Conservation (phyloP, 2,888 invertebrate species). For the Epirrhoe tristata region DNA sequence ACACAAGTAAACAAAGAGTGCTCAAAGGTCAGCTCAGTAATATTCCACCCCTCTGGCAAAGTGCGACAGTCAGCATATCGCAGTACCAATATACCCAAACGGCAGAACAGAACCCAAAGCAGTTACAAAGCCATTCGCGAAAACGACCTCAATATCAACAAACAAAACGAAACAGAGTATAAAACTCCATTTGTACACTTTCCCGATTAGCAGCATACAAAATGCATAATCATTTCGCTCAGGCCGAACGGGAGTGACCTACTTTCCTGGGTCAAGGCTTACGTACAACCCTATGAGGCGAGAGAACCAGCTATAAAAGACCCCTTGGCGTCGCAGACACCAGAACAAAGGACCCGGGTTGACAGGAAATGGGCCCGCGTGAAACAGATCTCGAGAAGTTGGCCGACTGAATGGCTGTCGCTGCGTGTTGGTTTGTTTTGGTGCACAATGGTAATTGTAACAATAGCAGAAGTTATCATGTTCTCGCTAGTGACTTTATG, state of each 20-base stretch:
- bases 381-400: constrained; percentile 49
- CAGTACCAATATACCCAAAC: constrained; percentile 15
- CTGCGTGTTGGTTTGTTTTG: constrained; percentile 46
- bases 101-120: constrained; percentile 21
- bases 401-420: constrained; percentile 50
- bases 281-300: constrained; percentile 45
- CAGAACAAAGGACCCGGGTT: constrained; percentile 49
- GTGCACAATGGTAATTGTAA: constrained; percentile 39
- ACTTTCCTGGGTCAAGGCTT: constrained; percentile 61
- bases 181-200: constrained; percentile 43
- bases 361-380: constrained; percentile 46
- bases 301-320: constrained; percentile 47
- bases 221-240: constrained; percentile 60
- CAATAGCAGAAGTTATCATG: constrained; percentile 35
- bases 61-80: constrained; percentile 8
- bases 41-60: neutral
- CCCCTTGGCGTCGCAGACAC: constrained; percentile 42
- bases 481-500: constrained; percentile 37
- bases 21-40: neutral
- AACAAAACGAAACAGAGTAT: constrained; percentile 32
- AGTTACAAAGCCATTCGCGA: constrained; percentile 29
- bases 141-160: constrained; percentile 29
- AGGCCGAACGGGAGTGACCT: constrained; percentile 54
- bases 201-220: constrained; percentile 56
- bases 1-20: neutral